A percentile compares a stretch with the other conserved stretches of the same genome.
phyloP scores from a whole-genome alignment of 2,888 invertebrate species.

The Drosophila eohydei region DNA sequence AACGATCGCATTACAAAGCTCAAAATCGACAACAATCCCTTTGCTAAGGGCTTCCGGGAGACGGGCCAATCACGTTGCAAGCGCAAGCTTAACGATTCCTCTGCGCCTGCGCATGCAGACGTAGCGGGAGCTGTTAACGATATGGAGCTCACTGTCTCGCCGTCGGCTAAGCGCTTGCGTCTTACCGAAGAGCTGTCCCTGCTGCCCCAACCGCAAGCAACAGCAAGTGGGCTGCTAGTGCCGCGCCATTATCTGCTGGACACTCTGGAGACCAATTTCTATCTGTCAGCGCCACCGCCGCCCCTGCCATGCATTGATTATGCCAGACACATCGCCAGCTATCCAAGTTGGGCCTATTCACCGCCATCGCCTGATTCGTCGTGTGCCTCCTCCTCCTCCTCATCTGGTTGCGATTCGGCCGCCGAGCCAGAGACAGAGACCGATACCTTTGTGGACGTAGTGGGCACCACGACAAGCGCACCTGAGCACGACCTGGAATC shows the following conservation, averaged over 20 bases:
- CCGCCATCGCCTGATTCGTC: constrained; percentile 71
- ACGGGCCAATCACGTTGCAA: constrained; percentile 91
- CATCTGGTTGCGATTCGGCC: constrained; percentile 24
- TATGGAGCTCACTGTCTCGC: constrained; percentile 46
- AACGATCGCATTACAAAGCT: constrained; percentile 94
- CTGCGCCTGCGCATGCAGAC: constrained; percentile 31
- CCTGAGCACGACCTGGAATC: constrained; percentile 36
- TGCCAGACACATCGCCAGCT: constrained; percentile 67
- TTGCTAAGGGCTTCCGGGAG: constrained; percentile 96
- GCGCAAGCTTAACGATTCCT: constrained; percentile 86
- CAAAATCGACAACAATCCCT: constrained; percentile 96
- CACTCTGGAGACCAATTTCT: constrained; percentile 71
- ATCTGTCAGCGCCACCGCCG: constrained; percentile 62
- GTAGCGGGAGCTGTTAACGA: constrained; percentile 38
- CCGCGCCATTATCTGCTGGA: constrained; percentile 67
- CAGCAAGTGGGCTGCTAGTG: constrained; percentile 25
- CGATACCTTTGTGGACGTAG: constrained; percentile 79
- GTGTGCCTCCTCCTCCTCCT: constrained; percentile 49
- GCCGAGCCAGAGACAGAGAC: constrained; percentile 52
- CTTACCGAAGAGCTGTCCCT: constrained; percentile 42
- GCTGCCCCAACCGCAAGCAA: constrained; percentile 22
- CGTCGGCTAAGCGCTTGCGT: constrained; percentile 77
- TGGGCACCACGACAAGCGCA: constrained; percentile 60
- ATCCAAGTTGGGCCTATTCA: constrained; percentile 73
- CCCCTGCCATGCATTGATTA: constrained; percentile 60